These are phyloP conservation scores for Enoplosus armatus DNA, from an alignment of 2,797 vertebrate species.

Conservation along the genomic window DNA sequence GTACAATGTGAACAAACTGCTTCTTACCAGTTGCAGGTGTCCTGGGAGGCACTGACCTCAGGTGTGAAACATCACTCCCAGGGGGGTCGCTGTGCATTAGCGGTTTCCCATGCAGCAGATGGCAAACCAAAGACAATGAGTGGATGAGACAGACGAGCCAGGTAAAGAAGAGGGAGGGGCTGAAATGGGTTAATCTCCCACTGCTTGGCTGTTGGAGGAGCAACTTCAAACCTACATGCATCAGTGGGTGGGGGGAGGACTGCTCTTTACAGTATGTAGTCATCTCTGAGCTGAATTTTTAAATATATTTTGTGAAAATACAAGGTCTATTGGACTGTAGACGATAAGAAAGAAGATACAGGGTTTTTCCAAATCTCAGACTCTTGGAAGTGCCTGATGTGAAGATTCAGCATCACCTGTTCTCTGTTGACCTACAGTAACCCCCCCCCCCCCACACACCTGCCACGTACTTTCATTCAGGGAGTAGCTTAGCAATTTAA, in stretches of 20 bases:
- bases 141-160: constrained; percentile 69
- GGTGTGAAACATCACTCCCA: constrained; percentile 70
- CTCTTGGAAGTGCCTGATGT: constrained; percentile 9
- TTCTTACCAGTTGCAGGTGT: constrained; percentile 60
- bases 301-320: not conserved
- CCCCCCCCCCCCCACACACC: constrained; percentile 47
- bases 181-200: constrained; percentile 55
- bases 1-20: constrained; percentile 32
- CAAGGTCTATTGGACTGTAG: not conserved
- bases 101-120: constrained; percentile 74
- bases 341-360: not conserved
- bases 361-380: not conserved
- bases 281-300: not conserved
- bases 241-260: not conserved
- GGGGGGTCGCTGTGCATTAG: constrained; percentile 57
- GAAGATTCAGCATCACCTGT: constrained; percentile 60
- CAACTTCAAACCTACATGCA: constrained; percentile 26
- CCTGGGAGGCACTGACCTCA: constrained; percentile 68
- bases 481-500: constrained; percentile 76
- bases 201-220: constrained; percentile 24
- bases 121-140: constrained; percentile 73
- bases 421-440: constrained; percentile 56
- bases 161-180: constrained; percentile 61
- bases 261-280: not conserved
- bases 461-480: constrained; percentile 69